Conservation (phyloP, 2,113 vertebrate species). For the Dolichotis patagonum region DNA sequence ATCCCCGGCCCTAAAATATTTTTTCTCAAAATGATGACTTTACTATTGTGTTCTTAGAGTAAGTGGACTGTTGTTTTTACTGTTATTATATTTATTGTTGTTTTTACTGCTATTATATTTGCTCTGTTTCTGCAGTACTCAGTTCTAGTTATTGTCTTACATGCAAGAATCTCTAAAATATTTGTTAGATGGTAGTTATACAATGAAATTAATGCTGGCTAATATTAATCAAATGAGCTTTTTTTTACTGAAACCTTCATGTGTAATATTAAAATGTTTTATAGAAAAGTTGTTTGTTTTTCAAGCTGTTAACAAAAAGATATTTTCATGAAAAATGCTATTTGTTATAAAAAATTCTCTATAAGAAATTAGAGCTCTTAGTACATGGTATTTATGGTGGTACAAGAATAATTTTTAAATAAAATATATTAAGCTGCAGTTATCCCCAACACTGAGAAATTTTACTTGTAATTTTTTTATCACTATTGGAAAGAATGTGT, state of each 20-base stretch:
- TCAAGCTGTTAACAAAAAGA: background rate
- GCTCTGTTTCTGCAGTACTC: background rate
- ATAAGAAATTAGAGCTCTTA: background rate
- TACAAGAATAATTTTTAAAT: slow-evolving; percentile 26
- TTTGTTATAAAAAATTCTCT: background rate
- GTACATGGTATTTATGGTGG: background rate
- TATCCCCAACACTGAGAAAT: slow-evolving; percentile 30
- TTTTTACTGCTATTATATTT: slow-evolving; percentile 13
- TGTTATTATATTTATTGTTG: background rate
- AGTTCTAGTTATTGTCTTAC: slow-evolving; percentile 30
- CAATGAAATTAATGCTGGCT: background rate
- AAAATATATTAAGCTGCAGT: background rate
- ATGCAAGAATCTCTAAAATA: background rate
- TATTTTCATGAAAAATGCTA: slow-evolving; percentile 3
- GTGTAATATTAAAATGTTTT: background rate
- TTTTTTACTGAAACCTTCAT: slow-evolving; percentile 34
- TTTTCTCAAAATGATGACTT: background rate
- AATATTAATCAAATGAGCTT: background rate
- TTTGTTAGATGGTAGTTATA: background rate
- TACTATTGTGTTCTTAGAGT: background rate
- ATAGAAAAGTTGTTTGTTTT: background rate
- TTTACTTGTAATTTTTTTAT: background rate
- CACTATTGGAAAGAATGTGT: background rate
- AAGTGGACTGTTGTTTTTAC: background rate
- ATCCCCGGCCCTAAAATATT: too few relatives aligned